These are phyloP conservation scores for Xylota sylvarum DNA, from an alignment of 2,888 invertebrate genomes.

Conservation along the genomic window DNA sequence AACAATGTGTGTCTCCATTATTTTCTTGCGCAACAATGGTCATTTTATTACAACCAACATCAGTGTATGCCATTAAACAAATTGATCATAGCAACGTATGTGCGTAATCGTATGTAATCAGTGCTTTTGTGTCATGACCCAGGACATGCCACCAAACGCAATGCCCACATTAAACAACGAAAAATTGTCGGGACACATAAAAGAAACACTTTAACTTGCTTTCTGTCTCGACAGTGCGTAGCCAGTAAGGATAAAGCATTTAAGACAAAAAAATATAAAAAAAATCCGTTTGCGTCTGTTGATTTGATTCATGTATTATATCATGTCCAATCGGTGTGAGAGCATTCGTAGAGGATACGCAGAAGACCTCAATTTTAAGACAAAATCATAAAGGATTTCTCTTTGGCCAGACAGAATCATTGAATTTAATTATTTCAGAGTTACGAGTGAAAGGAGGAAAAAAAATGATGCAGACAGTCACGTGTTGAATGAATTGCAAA, in stretches of 20 bases:
- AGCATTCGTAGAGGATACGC: not conserved
- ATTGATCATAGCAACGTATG: slow-evolving; percentile 3
- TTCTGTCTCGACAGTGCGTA: slow-evolving; percentile 1
- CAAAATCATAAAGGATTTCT: slow-evolving; percentile 1
- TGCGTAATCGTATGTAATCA: slow-evolving; percentile 12
- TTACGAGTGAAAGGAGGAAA: not conserved
- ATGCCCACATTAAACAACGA: not conserved
- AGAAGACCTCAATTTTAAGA: not conserved
- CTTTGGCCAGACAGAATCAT: slow-evolving; percentile 16
- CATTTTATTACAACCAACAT: not conserved
- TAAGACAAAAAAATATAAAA: not conserved
- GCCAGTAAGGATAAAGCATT: not conserved
- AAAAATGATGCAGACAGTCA: not conserved
- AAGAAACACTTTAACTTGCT: slow-evolving; percentile 19
- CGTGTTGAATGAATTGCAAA: not conserved
- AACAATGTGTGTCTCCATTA: not conserved
- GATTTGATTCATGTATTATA: slow-evolving; percentile 24
- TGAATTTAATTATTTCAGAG: slow-evolving; percentile 13
- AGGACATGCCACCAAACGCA: slow-evolving; percentile 25
- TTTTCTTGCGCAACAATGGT: not conserved
- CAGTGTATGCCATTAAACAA: not conserved
- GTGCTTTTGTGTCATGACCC: slow-evolving; percentile 17
- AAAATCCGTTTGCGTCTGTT: slow-evolving; percentile 2
- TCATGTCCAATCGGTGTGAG: slow-evolving; percentile 6
- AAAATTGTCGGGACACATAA: slow-evolving; percentile 3